These are phyloP conservation scores for Metopolophium dirhodum DNA, from an alignment of 1,140 invertebrate genomes.

Conservation along the genomic window DNA sequence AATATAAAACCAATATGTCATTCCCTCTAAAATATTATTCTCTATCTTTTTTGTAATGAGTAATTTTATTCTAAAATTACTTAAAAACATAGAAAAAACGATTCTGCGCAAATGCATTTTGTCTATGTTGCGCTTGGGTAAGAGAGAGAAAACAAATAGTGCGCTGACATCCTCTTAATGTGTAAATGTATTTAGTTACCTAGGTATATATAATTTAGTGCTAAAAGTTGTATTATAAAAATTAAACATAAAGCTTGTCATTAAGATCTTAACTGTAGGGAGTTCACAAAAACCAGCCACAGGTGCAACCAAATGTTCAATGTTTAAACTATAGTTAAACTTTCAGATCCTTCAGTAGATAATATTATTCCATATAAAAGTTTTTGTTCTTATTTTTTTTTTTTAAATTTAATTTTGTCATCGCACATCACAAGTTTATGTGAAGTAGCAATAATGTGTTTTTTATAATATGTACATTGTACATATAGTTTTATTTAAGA, in stretches of 20 bases:
- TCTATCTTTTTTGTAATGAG: too few relatives aligned
- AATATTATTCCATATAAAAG: neutral
- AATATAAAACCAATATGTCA: too few relatives aligned
- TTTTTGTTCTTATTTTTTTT: neutral
- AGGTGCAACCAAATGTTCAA: slow-evolving; percentile 25
- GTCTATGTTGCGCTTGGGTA: too few relatives aligned
- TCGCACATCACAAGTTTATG: neutral
- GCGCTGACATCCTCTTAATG: too few relatives aligned
- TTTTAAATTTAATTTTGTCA: neutral
- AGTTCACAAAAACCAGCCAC: slow-evolving; percentile 40
- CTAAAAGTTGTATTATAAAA: neutral
- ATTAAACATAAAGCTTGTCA: neutral
- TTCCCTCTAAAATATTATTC: too few relatives aligned
- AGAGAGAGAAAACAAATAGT: too few relatives aligned
- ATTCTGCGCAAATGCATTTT: too few relatives aligned
- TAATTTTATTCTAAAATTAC: too few relatives aligned
- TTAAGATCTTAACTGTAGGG: slow-evolving; percentile 8
- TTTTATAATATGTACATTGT: neutral
- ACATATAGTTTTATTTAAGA: neutral
- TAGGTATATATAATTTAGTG: neutral
- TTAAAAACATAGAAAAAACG: too few relatives aligned
- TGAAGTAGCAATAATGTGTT: neutral
- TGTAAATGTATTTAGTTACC: neutral
- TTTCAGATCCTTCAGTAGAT: neutral
- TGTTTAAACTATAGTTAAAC: neutral